Evolutionary conservation across 1,140 invertebrate genomes (phyloP).

Genomic region (Hestina assimilis): DNA sequence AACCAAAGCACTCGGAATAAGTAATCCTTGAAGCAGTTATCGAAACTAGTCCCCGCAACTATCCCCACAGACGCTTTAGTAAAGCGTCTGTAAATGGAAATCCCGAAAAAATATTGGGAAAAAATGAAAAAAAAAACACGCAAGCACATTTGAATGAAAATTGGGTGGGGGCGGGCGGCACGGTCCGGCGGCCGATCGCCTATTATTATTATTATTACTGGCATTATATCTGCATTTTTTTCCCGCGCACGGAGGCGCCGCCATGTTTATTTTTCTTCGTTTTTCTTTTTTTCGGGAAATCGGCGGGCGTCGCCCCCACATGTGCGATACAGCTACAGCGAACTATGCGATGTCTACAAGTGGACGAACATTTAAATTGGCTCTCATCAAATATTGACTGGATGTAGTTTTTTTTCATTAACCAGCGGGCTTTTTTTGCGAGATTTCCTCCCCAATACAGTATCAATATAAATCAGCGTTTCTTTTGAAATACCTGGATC

Average conservation of each 20-base stretch:
- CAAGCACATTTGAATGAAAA: slow-evolving; percentile 76
- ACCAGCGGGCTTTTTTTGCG: slow-evolving; percentile 63
- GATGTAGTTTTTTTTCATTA: slow-evolving; percentile 75
- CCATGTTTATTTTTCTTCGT: slow-evolving; percentile 73
- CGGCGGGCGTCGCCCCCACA: slow-evolving; percentile 51
- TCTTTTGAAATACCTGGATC: slow-evolving; percentile 48
- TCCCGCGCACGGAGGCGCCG: slow-evolving; percentile 63
- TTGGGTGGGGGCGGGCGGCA: slow-evolving; percentile 62
- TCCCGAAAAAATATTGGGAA: slow-evolving; percentile 71
- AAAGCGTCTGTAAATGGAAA: too few species aligned
- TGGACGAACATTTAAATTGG: slow-evolving; percentile 77
- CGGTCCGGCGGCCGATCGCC: slow-evolving; percentile 61
- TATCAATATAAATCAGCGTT: slow-evolving; percentile 61
- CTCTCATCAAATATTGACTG: slow-evolving; percentile 77
- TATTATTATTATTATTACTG: slow-evolving; percentile 78
- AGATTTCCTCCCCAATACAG: slow-evolving; percentile 43
- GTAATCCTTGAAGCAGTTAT: slow-evolving; percentile 36
- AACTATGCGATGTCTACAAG: slow-evolving; percentile 78
- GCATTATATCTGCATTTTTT: slow-evolving; percentile 78
- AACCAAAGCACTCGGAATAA: not conserved
- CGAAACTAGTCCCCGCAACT: slow-evolving; percentile 40
- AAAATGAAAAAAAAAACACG: slow-evolving; percentile 71
- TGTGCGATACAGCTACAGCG: slow-evolving; percentile 44
- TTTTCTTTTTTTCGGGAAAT: slow-evolving; percentile 70
- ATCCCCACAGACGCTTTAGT: slow-evolving; percentile 59